Evolutionary conservation across 1,140 invertebrate species (phyloP).

Genomic region (Philopotamus ludificatus): DNA sequence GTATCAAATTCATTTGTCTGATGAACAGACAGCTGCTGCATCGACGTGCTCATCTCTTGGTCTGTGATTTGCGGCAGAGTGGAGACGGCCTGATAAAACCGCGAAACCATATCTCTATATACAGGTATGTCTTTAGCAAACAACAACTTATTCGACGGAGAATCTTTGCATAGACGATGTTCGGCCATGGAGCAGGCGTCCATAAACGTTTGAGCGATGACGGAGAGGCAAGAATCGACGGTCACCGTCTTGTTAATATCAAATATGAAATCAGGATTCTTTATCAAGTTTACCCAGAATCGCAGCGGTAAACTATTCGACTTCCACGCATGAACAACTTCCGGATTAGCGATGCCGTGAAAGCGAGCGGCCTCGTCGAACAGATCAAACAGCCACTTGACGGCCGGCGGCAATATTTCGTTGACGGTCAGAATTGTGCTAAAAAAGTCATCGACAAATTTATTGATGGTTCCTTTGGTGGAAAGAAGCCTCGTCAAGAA

Average conservation of each 20-base stretch:
- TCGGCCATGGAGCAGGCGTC: constrained; percentile 89
- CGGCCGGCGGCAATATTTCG: constrained; percentile 84
- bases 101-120: constrained; percentile 82
- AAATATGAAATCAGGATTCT: constrained; percentile 96
- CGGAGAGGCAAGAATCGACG: constrained; percentile 88
- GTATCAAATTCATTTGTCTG: constrained; percentile 88
- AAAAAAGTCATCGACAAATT: constrained; percentile 95
- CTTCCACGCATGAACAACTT: constrained; percentile 95
- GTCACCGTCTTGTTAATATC: constrained; percentile 92
- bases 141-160: constrained; percentile 90
- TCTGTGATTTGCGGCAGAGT: constrained; percentile 84
- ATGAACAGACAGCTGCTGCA: constrained; percentile 86
- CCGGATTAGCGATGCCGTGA: constrained; percentile 77
- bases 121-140: constrained; percentile 93
- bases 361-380: constrained; percentile 85
- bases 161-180: constrained; percentile 89
- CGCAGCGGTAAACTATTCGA: constrained; percentile 90
- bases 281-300: constrained; percentile 97
- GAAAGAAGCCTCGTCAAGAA: constrained; percentile 89
- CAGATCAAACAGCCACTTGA: constrained; percentile 95
- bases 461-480: constrained; percentile 93
- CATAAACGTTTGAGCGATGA: constrained; percentile 96
- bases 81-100: constrained; percentile 84
- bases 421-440: constrained; percentile 85
- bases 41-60: constrained; percentile 87